Evolutionary conservation across 2,888 invertebrate genomes (phyloP).

Genomic region (Cataglyphis altisquamis): DNA sequence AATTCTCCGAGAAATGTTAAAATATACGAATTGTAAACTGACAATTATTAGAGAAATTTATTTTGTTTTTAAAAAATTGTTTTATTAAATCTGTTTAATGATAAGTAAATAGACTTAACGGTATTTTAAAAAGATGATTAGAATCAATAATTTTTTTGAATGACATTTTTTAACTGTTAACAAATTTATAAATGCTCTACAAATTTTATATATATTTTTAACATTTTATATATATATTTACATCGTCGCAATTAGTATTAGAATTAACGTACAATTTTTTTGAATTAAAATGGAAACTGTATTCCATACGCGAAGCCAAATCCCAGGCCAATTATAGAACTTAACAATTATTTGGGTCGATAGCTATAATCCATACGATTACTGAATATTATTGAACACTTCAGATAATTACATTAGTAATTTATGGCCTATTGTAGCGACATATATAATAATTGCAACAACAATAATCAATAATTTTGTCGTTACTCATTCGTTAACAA

Average conservation of each 20-base stretch:
- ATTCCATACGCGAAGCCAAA: conserved; percentile 14
- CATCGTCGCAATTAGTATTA: conserved; percentile 7
- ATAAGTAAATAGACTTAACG: not conserved
- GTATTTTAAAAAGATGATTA: not conserved
- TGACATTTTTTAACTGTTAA: conserved; percentile 9
- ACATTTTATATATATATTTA: not conserved
- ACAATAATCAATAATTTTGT: conserved; percentile 46
- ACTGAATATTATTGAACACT: conserved; percentile 40
- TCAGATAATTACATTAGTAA: conserved; percentile 47
- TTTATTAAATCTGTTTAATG: not conserved
- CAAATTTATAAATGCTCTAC: not conserved
- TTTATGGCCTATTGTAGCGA: conserved; percentile 33
- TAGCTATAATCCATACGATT: conserved; percentile 36
- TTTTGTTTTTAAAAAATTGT: not conserved
- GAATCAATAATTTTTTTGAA: not conserved
- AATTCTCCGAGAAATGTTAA: conserved; percentile 8
- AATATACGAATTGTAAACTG: not conserved
- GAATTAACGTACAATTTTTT: conserved; percentile 31
- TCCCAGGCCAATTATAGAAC: conserved; percentile 44
- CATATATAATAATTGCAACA: conserved; percentile 32
- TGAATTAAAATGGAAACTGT: conserved; percentile 25
- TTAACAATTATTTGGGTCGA: conserved; percentile 45
- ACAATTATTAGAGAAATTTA: not conserved
- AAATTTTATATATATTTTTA: not conserved
- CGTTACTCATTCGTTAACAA: conserved; percentile 9